Conservation (phyloP, 1,140 invertebrate genomes). For the Megalonaias nervosa region DNA sequence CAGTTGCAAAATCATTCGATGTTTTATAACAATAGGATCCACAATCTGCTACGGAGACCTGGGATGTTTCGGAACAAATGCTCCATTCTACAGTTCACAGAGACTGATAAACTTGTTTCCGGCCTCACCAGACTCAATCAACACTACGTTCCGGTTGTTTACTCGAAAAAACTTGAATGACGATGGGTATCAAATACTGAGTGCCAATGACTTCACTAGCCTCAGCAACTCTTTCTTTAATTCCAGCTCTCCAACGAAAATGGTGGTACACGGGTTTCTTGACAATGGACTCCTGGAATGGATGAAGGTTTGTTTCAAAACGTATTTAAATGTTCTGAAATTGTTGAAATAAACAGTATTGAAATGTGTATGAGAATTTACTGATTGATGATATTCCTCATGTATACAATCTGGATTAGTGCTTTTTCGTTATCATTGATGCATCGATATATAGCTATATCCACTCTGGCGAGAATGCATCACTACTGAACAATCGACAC, state of each 20-base stretch:
- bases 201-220: constrained; percentile 64
- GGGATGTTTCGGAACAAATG: constrained; percentile 94
- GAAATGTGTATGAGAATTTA: no score
- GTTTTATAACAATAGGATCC: constrained; percentile 31
- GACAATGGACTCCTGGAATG: constrained; percentile 89
- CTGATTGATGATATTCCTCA: no score
- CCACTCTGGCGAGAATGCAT: no score
- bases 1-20: no score
- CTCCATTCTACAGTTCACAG: constrained; percentile 85
- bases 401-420: no score
- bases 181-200: constrained; percentile 55
- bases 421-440: no score
- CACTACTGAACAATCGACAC: no score
- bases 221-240: constrained; percentile 66
- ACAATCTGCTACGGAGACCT: constrained; percentile 89
- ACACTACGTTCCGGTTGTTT: constrained; percentile 78
- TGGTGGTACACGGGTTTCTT: constrained; percentile 96
- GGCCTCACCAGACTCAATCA: constrained; percentile 83
- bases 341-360: no score
- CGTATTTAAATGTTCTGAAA: no score
- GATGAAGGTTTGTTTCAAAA: constrained; percentile 74
- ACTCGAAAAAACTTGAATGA: constrained; percentile 55
- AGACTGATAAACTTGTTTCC: constrained; percentile 85
- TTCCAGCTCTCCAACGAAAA: constrained; percentile 73
- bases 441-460: no score